Evolutionary conservation across 2,797 vertebrate genomes (phyloP).

Genomic region (Oryzias dopingdopingensis): DNA sequence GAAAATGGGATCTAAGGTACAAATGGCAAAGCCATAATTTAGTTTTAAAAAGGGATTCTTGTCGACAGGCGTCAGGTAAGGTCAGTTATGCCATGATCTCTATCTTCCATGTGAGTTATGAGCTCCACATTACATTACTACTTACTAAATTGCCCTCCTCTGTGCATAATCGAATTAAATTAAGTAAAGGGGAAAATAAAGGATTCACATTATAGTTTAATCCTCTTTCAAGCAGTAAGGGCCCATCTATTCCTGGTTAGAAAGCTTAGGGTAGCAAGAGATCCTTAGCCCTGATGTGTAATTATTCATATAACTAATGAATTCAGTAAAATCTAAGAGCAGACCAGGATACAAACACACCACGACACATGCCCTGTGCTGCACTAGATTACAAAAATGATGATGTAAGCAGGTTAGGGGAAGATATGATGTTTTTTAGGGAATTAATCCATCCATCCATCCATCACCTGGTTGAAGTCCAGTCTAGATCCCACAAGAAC

Average conservation of each 20-base stretch:
- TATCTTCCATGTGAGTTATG: slow-evolving; percentile 61
- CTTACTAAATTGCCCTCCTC: slow-evolving; percentile 34
- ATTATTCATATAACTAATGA: slow-evolving; percentile 42
- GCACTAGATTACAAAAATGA: no score
- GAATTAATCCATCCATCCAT: no score
- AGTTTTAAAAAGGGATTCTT: slow-evolving; percentile 57
- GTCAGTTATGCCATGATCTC: slow-evolving; percentile 59
- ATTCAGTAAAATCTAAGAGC: slow-evolving; percentile 42
- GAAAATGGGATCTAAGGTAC: slow-evolving; percentile 59
- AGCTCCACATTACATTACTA: slow-evolving; percentile 64
- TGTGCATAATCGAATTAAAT: slow-evolving; percentile 54
- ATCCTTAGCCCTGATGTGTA: slow-evolving; percentile 32
- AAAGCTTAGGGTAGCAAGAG: slow-evolving; percentile 28
- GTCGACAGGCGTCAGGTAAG: slow-evolving; percentile 66
- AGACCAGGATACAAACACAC: background rate
- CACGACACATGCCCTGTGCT: no score
- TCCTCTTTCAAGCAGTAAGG: slow-evolving; percentile 42
- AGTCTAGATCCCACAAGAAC: no score
- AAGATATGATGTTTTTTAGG: no score
- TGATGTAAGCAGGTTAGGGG: no score
- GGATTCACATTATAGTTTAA: slow-evolving; percentile 59
- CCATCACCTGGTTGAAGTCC: no score
- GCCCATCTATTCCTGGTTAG: slow-evolving; percentile 39
- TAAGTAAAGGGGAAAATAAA: slow-evolving; percentile 50
- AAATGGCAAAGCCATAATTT: slow-evolving; percentile 75